These are phyloP conservation scores for Bufotes viridis DNA, from an alignment of 2,797 vertebrate genomes.

Conservation along the genomic window DNA sequence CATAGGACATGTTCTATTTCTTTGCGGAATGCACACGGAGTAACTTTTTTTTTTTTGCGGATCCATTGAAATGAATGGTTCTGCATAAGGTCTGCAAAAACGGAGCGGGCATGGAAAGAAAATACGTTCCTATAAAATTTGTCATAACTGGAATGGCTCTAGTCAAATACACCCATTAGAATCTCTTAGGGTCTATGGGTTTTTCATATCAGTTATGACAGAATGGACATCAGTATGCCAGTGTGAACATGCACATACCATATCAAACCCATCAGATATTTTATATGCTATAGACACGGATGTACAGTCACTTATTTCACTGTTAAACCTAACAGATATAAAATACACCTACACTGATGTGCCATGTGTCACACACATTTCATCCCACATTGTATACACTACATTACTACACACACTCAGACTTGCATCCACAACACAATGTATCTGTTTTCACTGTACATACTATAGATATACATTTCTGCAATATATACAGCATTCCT, in stretches of 20 bases:
- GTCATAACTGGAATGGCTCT: not conserved
- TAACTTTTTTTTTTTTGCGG: too few species aligned
- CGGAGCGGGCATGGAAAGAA: too few species aligned
- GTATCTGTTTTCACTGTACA: not conserved
- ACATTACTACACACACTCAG: not conserved
- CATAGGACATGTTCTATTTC: not conserved
- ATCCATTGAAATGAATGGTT: too few species aligned
- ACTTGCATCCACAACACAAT: too few species aligned
- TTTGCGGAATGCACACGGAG: too few species aligned
- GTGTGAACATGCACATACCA: not conserved
- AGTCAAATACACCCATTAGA: not conserved
- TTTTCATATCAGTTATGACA: not conserved
- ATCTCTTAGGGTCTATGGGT: not conserved
- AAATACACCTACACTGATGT: not conserved
- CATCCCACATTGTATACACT: not conserved
- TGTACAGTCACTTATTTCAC: not conserved
- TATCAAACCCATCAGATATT: not conserved
- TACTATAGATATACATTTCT: not conserved
- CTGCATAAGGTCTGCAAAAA: not conserved
- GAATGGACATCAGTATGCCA: not conserved
- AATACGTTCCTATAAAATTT: too few species aligned
- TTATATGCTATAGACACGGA: not conserved
- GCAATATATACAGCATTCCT: not conserved
- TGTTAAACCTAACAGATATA: not conserved
- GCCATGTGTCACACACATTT: not conserved